A percentile compares a stretch with the other conserved stretches of the same genome.
phyloP scores from a whole-genome alignment of 1,140 invertebrate genomes.

The Holotrichia oblita region DNA sequence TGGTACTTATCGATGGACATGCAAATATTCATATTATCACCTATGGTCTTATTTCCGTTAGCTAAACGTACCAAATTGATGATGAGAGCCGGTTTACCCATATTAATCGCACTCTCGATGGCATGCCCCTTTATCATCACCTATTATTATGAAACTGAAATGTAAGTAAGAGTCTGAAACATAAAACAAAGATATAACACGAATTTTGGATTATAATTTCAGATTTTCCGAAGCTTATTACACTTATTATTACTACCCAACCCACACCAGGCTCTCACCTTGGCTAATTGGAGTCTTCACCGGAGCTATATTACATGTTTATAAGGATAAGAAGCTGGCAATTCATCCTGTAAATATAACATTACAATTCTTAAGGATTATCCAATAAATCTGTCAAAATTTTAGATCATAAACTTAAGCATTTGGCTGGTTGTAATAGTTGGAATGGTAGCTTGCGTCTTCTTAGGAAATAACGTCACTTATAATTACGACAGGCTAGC shows the following conservation, averaged over 20 bases:
- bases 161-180: slow-evolving; percentile 4
- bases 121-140: not conserved
- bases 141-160: slow-evolving; percentile 30
- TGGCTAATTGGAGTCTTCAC: slow-evolving; percentile 29
- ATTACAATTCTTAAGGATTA: not conserved
- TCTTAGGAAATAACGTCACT: slow-evolving; percentile 7
- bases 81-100: slow-evolving; percentile 22
- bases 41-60: slow-evolving; percentile 62
- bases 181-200: not conserved
- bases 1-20: slow-evolving; percentile 75
- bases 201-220: not conserved
- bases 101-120: slow-evolving; percentile 18
- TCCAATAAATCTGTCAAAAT: not conserved
- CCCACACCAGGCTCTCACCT: slow-evolving; percentile 37
- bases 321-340: slow-evolving; percentile 5
- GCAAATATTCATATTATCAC: slow-evolving; percentile 73
- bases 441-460: slow-evolving; percentile 31
- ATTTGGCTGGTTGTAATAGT: slow-evolving; percentile 9
- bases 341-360: slow-evolving; percentile 26
- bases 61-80: slow-evolving; percentile 9
- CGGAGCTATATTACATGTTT: slow-evolving; percentile 27
- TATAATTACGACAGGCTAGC: slow-evolving; percentile 31
- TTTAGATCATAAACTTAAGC: slow-evolving; percentile 7
- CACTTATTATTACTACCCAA: slow-evolving; percentile 36
- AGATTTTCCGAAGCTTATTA: slow-evolving; percentile 33